Conservation (phyloP, 2,113 vertebrate genomes). For the Pseudorasbora parva region DNA sequence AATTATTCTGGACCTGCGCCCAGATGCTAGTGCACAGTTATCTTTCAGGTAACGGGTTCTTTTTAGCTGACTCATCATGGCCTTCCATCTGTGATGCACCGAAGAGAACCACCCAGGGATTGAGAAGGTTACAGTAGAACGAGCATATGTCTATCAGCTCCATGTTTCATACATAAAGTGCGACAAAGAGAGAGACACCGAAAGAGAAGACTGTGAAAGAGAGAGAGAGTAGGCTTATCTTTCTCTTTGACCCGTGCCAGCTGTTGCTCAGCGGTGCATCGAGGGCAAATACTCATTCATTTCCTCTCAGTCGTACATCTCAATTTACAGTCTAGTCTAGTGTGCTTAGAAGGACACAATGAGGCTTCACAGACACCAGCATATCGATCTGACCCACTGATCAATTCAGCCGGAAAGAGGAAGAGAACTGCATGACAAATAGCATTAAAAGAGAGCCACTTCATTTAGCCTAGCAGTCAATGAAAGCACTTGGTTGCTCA, state of each 20-base stretch:
- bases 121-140: slow-evolving; percentile 70
- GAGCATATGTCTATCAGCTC: slow-evolving; percentile 49
- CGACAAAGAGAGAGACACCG: slow-evolving; percentile 38
- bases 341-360: slow-evolving; percentile 65
- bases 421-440: slow-evolving; percentile 73
- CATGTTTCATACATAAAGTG: background rate
- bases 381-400: slow-evolving; percentile 62
- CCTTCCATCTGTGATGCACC: slow-evolving; percentile 70
- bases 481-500: background rate
- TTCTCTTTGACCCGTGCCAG: slow-evolving; percentile 75
- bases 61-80: slow-evolving; percentile 73
- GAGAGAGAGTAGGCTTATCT: slow-evolving; percentile 66
- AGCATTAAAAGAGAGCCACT: slow-evolving; percentile 29
- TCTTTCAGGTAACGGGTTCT: slow-evolving; percentile 60
- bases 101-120: slow-evolving; percentile 64
- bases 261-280: slow-evolving; percentile 72
- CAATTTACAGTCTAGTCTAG: slow-evolving; percentile 70
- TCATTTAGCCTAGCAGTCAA: slow-evolving; percentile 19
- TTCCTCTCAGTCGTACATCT: slow-evolving; percentile 71
- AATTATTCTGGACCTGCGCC: slow-evolving; percentile 66
- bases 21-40: slow-evolving; percentile 71
- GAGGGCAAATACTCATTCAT: slow-evolving; percentile 72
- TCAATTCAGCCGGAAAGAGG: slow-evolving; percentile 74
- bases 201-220: slow-evolving; percentile 22
- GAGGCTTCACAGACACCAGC: slow-evolving; percentile 60